Base-by-base conservation (phyloP, 2,113 vertebrate genomes). In the Pygoscelis antarcticus region DNA sequence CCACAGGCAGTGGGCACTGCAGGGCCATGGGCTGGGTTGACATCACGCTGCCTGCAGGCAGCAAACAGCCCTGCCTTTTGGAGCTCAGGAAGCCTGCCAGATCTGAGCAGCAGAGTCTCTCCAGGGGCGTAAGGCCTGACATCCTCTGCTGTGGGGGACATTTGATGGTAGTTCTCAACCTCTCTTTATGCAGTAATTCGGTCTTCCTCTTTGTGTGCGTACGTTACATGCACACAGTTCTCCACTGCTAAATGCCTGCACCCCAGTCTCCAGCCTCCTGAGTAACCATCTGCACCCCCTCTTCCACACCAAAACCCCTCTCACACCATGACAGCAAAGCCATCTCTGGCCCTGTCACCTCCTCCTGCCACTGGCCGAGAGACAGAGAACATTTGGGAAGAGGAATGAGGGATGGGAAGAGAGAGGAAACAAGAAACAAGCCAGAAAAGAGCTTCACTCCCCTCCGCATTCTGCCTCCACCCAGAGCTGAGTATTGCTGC, bases 181-280 rank as follows among this genome's bases (percentile, higher is more conserved):
- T 78, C 52, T 76, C 66, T 57, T 22, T 12, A 44, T 7, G 22
- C 29, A 62, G 15, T 10, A 22, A 36, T 38, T 89, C 32, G 34
- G 52, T 76, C 38, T 70, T 36, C 15, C 26, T 36, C 58, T 20
- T 13, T 23, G 51, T 9, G 69, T 17, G 52, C 3, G 0, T 9
- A 2, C 4, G 22, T 72, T n/a, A 42, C 0, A 0, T 4, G 71
- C 79, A 46, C 65, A 10, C 16, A 44, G 42, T 10, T 89, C 66
- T 86, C 52, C 36, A 30, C 55, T 30, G 29, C 58, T 64, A 2
- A 64, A 61, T 42, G 51, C 55, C 81, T 47, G 65, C 38, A 36
- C 16, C 26, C 62, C 1, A 0, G 46, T 57, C 70, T 86, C 60
- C 65, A 44, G 52, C 25, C 81, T 60, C 65, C 91, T 25, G 36